Base-by-base conservation (phyloP, 2,888 invertebrate genomes). In the Brachynemurus nebulosus region DNA sequence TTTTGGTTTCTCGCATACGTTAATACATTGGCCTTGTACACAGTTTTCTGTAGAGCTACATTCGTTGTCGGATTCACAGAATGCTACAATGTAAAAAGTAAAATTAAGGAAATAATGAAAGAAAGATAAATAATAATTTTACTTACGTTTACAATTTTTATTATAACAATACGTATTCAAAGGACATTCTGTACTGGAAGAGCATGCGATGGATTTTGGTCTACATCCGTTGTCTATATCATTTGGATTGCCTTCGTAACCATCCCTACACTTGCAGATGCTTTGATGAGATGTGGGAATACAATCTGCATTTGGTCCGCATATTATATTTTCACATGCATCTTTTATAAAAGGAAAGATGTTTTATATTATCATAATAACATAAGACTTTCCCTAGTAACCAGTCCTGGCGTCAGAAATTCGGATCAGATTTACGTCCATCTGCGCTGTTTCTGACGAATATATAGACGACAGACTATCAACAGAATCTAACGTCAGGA, bases 301-400 rank as follows among this genome's bases (percentile, higher is more conserved):
- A 61, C 92, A 92, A 59, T 89, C 86, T 20, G 91, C 75, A 63
- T 91, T 91, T 3, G 76, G 72, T 44, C 88, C 89, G 65, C 92
- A 92, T 48, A 70, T 69, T 1, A 78, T 71, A 52, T 74, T 75
- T 55, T 85, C 80, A 61, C 91, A 91, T 21, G 82, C 85, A 66
- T 86, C 81, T 74, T 53, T 35, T 62, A 48, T 42, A 44, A 44
- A 50, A 46, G 47, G 30, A 33, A 33, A 33, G 9, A 33, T n/a
- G n/a, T n/a, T n/a, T n/a, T n/a, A n/a, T n/a, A n/a, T n/a, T n/a
- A n/a, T n/a, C n/a, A n/a, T n/a, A n/a, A n/a, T n/a, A n/a, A n/a
- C n/a, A n/a, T n/a, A n/a, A n/a, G n/a, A n/a, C n/a, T n/a, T n/a
- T n/a, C n/a, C n/a, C n/a, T n/a, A n/a, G n/a, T n/a, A n/a, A n/a